A percentile compares a stretch with the other conserved stretches of the same genome.
Conservation (phyloP, 2,113 vertebrate genomes). For the Neoarius graeffei region DNA sequence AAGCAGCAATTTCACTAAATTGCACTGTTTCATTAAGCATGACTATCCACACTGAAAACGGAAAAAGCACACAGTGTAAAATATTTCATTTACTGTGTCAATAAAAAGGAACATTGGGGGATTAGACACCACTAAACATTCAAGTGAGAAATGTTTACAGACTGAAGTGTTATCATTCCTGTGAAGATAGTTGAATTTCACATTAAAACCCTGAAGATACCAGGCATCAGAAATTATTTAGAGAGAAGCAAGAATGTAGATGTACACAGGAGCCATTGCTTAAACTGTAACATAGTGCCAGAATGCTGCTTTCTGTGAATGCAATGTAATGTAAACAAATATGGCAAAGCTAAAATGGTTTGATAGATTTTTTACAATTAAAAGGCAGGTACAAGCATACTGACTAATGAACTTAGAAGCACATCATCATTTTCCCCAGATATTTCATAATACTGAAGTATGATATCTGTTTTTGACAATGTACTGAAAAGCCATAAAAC, state of each 20-base stretch:
- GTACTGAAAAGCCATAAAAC: constrained; percentile 16
- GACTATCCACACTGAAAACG: neutral
- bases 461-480: constrained; percentile 1
- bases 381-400: neutral
- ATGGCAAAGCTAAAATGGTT: constrained; percentile 3
- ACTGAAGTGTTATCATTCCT: neutral
- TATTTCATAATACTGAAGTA: neutral
- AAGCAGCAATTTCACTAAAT: constrained; percentile 4
- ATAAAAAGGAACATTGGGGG: neutral
- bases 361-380: neutral
- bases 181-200: neutral
- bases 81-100: neutral
- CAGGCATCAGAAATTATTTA: neutral
- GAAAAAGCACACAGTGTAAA: neutral
- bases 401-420: neutral
- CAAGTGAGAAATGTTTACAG: constrained; percentile 9
- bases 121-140: neutral
- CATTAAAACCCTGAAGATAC: neutral
- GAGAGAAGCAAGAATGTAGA: neutral
- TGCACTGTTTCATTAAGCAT: neutral
- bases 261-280: neutral
- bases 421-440: neutral
- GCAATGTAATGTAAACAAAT: neutral
- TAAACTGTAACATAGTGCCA: neutral
- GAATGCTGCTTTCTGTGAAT: neutral